phyloP scores from a whole-genome alignment of 2,113 vertebrate genomes.

The Embiotoca jacksoni region DNA sequence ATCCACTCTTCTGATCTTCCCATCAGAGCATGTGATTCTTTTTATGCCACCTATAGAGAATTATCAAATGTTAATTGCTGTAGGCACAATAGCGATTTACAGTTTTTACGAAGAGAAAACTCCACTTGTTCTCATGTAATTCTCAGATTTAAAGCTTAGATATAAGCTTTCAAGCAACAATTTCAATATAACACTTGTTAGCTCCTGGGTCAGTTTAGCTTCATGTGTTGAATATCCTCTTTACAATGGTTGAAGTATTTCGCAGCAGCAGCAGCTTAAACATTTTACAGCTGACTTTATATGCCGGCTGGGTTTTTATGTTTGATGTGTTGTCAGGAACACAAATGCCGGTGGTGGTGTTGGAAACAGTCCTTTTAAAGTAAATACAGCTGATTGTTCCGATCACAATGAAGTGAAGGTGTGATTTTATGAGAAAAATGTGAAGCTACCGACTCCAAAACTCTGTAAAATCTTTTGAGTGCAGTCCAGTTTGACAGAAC shows the following conservation, averaged over 20 bases:
- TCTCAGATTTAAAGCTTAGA: neutral
- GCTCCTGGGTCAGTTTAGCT: neutral
- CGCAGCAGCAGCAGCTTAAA: neutral
- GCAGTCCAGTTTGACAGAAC: neutral
- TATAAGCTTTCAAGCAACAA: neutral
- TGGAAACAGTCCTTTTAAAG: neutral
- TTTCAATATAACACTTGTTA: neutral
- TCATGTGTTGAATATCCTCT: neutral
- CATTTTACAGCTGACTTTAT: neutral
- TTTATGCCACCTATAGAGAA: slow-evolving; percentile 30
- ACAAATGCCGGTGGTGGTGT: neutral
- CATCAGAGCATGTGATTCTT: slow-evolving; percentile 1
- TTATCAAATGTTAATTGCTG: slow-evolving; percentile 25
- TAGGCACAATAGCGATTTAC: too few species aligned
- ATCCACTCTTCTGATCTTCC: neutral
- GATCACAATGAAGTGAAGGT: neutral
- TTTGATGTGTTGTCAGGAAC: neutral
- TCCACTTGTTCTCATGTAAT: neutral
- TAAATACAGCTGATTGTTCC: neutral
- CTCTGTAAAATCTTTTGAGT: neutral
- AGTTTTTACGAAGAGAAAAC: neutral
- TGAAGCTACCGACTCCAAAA: too few species aligned
- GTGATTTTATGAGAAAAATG: too few species aligned
- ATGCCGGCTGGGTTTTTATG: neutral
- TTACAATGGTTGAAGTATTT: neutral